phyloP scores from a whole-genome alignment of 1,140 invertebrate genomes.

The Thaumetopoea pityocampa region DNA sequence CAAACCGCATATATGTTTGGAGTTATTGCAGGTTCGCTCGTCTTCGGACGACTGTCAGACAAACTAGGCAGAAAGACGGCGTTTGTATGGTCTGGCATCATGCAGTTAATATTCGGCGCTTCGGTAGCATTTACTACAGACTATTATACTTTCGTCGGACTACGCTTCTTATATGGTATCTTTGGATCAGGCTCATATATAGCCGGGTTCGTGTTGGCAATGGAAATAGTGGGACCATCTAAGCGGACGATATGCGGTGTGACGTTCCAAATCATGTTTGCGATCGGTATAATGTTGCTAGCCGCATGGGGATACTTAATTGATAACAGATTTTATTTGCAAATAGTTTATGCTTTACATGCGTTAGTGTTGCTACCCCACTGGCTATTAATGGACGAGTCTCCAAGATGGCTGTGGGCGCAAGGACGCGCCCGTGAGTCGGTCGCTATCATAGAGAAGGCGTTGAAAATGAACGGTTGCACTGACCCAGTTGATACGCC shows the following conservation, averaged over 20 bases:
- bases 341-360: slow-evolving; percentile 87
- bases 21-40: slow-evolving; percentile 87
- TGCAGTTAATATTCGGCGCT: slow-evolving; percentile 83
- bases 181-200: slow-evolving; percentile 88
- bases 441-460: slow-evolving; percentile 82
- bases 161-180: slow-evolving; percentile 86
- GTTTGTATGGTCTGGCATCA: slow-evolving; percentile 82
- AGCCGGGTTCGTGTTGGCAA: slow-evolving; percentile 87
- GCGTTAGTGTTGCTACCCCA: slow-evolving; percentile 83
- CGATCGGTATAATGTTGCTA: slow-evolving; percentile 86
- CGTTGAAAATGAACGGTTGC: slow-evolving; percentile 81
- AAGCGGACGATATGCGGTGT: slow-evolving; percentile 89
- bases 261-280: slow-evolving; percentile 87
- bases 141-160: slow-evolving; percentile 81
- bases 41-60: slow-evolving; percentile 88
- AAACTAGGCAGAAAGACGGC: slow-evolving; percentile 88
- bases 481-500: slow-evolving; percentile 78
- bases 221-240: slow-evolving; percentile 89
- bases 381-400: slow-evolving; percentile 90
- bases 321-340: slow-evolving; percentile 84
- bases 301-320: slow-evolving; percentile 88
- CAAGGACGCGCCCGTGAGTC: slow-evolving; percentile 83
- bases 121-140: slow-evolving; percentile 83
- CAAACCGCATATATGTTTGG: slow-evolving; percentile 92
- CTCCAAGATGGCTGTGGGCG: slow-evolving; percentile 88